Evolutionary conservation across 2,797 vertebrate species (phyloP).

Genomic region (Simalia tracyae): DNA sequence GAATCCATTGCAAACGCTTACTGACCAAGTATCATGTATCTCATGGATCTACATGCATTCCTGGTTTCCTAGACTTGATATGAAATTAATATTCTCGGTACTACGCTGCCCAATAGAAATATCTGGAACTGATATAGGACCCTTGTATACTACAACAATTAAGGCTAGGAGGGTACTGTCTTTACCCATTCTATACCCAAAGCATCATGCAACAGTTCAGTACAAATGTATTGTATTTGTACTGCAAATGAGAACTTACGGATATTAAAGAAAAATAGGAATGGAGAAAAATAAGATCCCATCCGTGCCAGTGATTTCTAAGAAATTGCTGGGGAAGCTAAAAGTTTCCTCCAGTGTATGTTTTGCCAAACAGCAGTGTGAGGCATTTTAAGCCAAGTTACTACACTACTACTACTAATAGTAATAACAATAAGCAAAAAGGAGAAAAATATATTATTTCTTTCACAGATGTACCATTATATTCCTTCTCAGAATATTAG

Average conservation of each 20-base stretch:
- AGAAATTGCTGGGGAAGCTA: not conserved
- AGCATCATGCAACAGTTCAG: not conserved
- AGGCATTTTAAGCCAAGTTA: not conserved
- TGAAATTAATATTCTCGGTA: not conserved
- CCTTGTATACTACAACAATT: not conserved
- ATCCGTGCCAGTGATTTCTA: not conserved
- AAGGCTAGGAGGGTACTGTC: not conserved
- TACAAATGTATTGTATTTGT: not conserved
- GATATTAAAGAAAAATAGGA: not conserved
- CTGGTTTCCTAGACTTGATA: not conserved
- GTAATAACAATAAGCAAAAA: not conserved
- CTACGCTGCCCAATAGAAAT: not conserved
- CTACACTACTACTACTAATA: not conserved
- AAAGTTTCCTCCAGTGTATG: not conserved
- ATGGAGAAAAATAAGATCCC: not conserved
- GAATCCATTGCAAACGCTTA: not conserved
- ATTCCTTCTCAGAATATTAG: conserved; percentile 9
- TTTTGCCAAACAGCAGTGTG: not conserved
- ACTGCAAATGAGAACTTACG: not conserved
- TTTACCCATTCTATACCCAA: not conserved
- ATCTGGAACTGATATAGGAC: not conserved
- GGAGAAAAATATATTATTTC: not conserved
- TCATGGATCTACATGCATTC: not conserved
- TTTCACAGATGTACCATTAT: not conserved
- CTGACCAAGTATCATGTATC: not conserved